A percentile compares a stretch with the other conserved stretches of the same genome.
phyloP scores from a whole-genome alignment of 2,797 vertebrate genomes.

The Spatula versicolor region DNA sequence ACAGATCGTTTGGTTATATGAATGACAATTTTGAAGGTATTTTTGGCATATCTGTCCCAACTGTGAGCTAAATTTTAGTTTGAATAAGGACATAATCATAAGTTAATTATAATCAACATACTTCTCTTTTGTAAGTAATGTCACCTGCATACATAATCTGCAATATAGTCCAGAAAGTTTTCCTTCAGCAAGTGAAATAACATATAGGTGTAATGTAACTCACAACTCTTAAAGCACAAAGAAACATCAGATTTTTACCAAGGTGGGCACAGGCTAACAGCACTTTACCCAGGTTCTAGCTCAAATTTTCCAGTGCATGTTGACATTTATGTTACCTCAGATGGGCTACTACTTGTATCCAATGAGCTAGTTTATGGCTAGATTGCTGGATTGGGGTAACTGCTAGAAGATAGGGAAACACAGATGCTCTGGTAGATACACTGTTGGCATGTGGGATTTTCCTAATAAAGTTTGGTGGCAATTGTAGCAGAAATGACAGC shows the following conservation, averaged over 20 bases:
- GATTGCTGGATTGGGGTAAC: not conserved
- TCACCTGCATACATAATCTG: constrained; percentile 49
- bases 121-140: constrained; percentile 37
- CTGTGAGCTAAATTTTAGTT: constrained; percentile 40
- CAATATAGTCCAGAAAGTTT: constrained; percentile 23
- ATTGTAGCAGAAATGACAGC: not conserved
- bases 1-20: not conserved
- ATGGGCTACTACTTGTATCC: not conserved
- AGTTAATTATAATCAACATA: constrained; percentile 64
- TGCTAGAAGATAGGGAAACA: not conserved
- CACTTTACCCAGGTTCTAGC: not conserved
- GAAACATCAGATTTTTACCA: not conserved
- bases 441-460: not conserved
- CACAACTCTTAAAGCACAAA: not conserved
- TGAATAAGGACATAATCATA: constrained; percentile 51
- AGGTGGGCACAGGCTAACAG: not conserved
- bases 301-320: not conserved
- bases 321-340: not conserved
- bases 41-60: constrained; percentile 38
- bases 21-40: constrained; percentile 51
- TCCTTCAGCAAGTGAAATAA: constrained; percentile 19
- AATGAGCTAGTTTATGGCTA: not conserved
- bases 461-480: not conserved
- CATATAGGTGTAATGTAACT: not conserved
- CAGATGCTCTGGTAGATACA: not conserved